Percentiles rank a stretch among this genome's conserved stretches.
phyloP scores from a whole-genome alignment of 2,888 invertebrate species.

The Mesorhabditis spiculigera region DNA sequence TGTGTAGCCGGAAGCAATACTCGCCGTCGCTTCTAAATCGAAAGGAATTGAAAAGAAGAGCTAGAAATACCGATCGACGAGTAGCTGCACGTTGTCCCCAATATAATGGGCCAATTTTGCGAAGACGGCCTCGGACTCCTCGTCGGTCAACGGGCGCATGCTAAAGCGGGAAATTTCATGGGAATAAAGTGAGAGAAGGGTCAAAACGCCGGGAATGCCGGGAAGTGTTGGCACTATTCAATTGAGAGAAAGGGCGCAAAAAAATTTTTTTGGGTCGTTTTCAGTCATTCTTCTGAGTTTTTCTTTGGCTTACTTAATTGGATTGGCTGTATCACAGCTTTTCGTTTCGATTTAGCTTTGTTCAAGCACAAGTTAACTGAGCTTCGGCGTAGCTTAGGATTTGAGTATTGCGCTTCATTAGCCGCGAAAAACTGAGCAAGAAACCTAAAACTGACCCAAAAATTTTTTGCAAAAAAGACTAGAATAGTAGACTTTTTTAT shows the following conservation, averaged over 20 bases:
- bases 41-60: neutral
- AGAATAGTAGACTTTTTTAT: too few species aligned
- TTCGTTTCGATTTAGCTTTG: too few species aligned
- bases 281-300: too few species aligned
- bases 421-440: too few species aligned
- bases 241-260: neutral
- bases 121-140: constrained; percentile 55
- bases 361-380: too few species aligned
- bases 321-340: too few species aligned
- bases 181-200: constrained; percentile 1
- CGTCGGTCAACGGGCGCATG: constrained; percentile 58
- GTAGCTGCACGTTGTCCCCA: constrained; percentile 85
- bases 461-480: too few species aligned
- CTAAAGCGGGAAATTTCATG: constrained; percentile 6
- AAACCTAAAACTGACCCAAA: too few species aligned
- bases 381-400: too few species aligned
- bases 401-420: too few species aligned
- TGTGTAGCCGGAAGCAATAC: constrained; percentile 78
- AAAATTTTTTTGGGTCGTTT: too few species aligned
- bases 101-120: constrained; percentile 65
- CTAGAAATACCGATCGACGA: constrained; percentile 71
- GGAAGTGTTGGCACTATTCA: neutral
- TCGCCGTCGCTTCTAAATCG: constrained; percentile 80
- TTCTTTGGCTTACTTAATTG: too few species aligned
- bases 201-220: neutral